Conservation (phyloP, 1,140 invertebrate species). For the Conus betulinus region DNA sequence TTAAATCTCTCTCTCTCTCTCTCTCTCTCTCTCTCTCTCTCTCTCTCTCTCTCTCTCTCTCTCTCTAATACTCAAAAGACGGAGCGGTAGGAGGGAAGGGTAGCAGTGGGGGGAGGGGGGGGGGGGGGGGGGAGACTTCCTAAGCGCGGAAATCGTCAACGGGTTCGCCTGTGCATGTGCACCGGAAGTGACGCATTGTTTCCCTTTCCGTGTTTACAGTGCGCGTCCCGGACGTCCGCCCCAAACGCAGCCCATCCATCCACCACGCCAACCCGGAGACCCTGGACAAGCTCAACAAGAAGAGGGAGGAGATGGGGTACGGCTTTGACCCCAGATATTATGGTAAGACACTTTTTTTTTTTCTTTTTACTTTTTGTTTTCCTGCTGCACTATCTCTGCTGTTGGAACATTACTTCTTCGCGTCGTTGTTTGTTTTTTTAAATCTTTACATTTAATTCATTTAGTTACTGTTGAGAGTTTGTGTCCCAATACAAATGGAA, state of each 20-base stretch:
- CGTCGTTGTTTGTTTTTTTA: background rate
- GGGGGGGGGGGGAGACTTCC: background rate
- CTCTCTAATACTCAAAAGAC: too few relatives aligned
- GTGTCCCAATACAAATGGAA: too few relatives aligned
- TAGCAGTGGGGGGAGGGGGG: background rate
- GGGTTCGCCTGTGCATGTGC: background rate
- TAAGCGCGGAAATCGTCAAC: background rate
- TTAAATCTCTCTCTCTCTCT: too few relatives aligned
- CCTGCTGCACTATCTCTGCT: too few relatives aligned
- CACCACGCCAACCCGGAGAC: constrained; percentile 16
- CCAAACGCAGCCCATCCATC: background rate
- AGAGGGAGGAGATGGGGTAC: background rate
- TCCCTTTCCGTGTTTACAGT: constrained; percentile 9
- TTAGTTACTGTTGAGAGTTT: background rate
- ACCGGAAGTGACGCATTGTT: constrained; percentile 23
- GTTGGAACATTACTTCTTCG: too few relatives aligned
- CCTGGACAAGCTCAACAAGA: constrained; percentile 19
- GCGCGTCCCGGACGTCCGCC: background rate
- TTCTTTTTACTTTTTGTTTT: too few relatives aligned
- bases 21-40: too few relatives aligned
- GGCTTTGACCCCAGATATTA: background rate
- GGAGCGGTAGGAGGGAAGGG: background rate
- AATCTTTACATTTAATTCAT: background rate
- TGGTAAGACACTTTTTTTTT: background rate
- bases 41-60: too few relatives aligned